Evolutionary conservation across 2,888 invertebrate species (phyloP).

Genomic region (Chrysina gloriosa): DNA sequence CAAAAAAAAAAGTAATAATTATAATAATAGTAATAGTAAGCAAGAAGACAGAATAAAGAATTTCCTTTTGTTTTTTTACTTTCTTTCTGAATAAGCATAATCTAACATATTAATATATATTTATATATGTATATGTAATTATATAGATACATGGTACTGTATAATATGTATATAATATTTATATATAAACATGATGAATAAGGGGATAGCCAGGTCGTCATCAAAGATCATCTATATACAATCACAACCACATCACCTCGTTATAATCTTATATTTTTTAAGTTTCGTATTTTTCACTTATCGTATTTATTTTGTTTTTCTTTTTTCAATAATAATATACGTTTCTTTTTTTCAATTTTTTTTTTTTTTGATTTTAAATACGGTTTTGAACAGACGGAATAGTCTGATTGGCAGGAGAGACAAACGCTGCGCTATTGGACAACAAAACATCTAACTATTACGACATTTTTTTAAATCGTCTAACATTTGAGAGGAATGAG

Average conservation of each 20-base stretch:
- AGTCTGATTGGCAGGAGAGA: conserved; percentile 59
- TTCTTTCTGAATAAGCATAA: conserved; percentile 61
- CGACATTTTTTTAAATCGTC: conserved; percentile 17
- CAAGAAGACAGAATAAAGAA: conserved; percentile 62
- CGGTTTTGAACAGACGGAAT: conserved; percentile 54
- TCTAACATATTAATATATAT: conserved; percentile 58
- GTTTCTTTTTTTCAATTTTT: conserved; percentile 26
- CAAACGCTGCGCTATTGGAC: conserved; percentile 55
- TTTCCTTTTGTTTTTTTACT: conserved; percentile 7
- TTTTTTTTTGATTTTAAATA: conserved; percentile 39
- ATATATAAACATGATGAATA: conserved; percentile 62
- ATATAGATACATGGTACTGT: conserved; percentile 64
- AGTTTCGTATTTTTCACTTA: conserved; percentile 24
- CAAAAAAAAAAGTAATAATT: conserved; percentile 52
- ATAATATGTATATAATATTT: conserved; percentile 56
- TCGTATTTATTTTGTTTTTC: not conserved
- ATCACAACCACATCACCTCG: conserved; percentile 63
- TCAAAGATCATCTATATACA: conserved; percentile 60
- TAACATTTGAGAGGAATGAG: conserved; percentile 57
- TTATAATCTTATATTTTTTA: conserved; percentile 37
- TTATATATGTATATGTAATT: conserved; percentile 58
- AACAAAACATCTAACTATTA: conserved; percentile 53
- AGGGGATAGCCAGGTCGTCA: conserved; percentile 65
- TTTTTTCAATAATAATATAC: not conserved
- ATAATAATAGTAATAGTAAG: conserved; percentile 54